Conservation (phyloP, 1,140 invertebrate genomes). For the Solenopsis invicta region DNA sequence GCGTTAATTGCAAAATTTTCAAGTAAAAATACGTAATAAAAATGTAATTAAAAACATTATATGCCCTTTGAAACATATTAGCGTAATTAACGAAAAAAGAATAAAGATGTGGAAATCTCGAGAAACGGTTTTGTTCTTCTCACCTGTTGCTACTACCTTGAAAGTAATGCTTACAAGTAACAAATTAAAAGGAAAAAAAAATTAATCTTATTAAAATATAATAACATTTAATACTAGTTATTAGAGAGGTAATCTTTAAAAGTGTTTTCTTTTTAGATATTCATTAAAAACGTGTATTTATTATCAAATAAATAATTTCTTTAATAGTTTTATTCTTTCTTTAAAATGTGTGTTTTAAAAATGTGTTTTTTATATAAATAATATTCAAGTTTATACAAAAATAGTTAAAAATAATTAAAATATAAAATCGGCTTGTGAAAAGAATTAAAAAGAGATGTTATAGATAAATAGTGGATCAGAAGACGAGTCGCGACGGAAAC, state of each 20-base stretch:
- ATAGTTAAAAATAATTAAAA: background rate
- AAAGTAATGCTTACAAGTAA: background rate
- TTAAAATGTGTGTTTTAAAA: background rate
- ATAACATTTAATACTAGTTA: background rate
- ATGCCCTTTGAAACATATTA: background rate
- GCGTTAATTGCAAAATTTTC: background rate
- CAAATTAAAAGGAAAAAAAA: too few relatives aligned
- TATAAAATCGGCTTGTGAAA: conserved; percentile 36
- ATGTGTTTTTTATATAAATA: background rate
- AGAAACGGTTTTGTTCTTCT: background rate
- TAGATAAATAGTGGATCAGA: background rate
- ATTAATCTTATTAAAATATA: background rate
- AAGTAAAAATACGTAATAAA: background rate
- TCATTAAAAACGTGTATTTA: background rate
- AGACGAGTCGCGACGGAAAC: background rate
- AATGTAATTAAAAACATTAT: too few relatives aligned
- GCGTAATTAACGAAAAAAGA: conserved; percentile 1
- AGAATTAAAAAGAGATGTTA: conserved; percentile 6
- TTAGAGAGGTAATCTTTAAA: background rate
- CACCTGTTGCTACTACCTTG: conserved; percentile 41
- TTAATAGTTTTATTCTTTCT: too few relatives aligned
- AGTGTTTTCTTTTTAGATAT: background rate
- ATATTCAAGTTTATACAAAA: background rate
- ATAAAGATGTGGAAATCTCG: background rate
- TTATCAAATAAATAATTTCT: background rate